Base-by-base conservation (phyloP, 2,797 vertebrate genomes). In the Acanthurus leucopareius region DNA sequence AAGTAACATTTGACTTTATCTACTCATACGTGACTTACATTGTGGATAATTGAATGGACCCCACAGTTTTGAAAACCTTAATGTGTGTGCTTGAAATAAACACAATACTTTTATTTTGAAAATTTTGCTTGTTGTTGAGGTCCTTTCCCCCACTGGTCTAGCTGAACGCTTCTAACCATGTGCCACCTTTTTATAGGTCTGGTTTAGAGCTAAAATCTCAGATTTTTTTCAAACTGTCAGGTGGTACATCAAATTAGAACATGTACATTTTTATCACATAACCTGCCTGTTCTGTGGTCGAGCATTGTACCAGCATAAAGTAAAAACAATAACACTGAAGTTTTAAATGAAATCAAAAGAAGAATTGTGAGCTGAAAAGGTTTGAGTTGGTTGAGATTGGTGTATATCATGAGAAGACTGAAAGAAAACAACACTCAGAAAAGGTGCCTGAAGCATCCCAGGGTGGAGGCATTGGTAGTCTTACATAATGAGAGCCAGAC, bases 1-100 rank as follows among this genome's bases (percentile, higher is more conserved):
- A 93, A 98, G 98, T 96, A 40, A 19, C 32, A 7, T 10, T 54
- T 77, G 5, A 57, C 2, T 56, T 70, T 5, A 8, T 71, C 10
- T 54, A 4, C 11, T 28, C 20, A 1, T 19, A 2, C 44, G 1
- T 32, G 1, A 38, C 14, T 48, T 3, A 2, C 9, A 56, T 48
- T 57, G 22, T n/a, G 5, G 5, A 22, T 47, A 13, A 13, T 32
- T 10, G 35, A 75, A 62, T 38, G 4, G 62, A 54, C 49, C 58
- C 22, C 22, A 6, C 17, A 19, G 0, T 14, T 51, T 7, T 40
- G n/a, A n/a, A 13, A 22, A n/a, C 40, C 9, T 9, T 63, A 62
- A 32, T 32, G 28, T 35, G 32, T 22, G 9, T 1, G 9, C 5
- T 44, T 16, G 25, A 6, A 3, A 44, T 22, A 3, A 45, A 25